These are phyloP conservation scores for Nephrotoma flavescens DNA, from an alignment of 2,888 invertebrate genomes.

Conservation along the genomic window DNA sequence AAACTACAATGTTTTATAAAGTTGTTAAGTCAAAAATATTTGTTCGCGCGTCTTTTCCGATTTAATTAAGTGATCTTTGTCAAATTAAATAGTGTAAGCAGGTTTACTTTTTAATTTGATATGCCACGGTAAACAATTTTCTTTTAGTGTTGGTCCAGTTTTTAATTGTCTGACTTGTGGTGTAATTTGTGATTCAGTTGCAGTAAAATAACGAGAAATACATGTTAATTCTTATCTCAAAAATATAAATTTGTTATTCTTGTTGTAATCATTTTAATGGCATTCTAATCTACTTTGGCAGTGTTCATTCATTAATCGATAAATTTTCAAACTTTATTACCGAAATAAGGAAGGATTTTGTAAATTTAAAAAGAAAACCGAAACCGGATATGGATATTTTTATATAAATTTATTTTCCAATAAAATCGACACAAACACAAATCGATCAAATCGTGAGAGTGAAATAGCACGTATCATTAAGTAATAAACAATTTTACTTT, in stretches of 20 bases:
- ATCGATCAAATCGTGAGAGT: background rate
- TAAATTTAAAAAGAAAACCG: too few relatives aligned
- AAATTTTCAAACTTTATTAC: too few relatives aligned
- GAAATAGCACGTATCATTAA: background rate
- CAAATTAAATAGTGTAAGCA: background rate
- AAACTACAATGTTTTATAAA: background rate
- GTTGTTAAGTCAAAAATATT: background rate
- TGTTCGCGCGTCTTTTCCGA: background rate
- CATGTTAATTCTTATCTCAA: too few relatives aligned
- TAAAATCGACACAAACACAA: background rate
- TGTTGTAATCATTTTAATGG: too few relatives aligned
- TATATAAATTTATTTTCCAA: background rate
- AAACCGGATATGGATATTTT: background rate
- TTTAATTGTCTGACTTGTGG: too few relatives aligned
- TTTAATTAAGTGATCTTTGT: background rate
- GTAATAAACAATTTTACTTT: background rate
- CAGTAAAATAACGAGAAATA: too few relatives aligned
- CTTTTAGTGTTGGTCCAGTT: too few relatives aligned
- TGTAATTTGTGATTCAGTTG: too few relatives aligned
- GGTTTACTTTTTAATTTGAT: background rate
- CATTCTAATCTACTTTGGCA: too few relatives aligned
- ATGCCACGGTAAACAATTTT: background rate
- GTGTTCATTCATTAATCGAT: too few relatives aligned
- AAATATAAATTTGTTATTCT: too few relatives aligned
- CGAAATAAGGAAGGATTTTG: too few relatives aligned